Evolutionary conservation across 2,797 vertebrate species (phyloP).

Genomic region (Micromesistius poutassou): DNA sequence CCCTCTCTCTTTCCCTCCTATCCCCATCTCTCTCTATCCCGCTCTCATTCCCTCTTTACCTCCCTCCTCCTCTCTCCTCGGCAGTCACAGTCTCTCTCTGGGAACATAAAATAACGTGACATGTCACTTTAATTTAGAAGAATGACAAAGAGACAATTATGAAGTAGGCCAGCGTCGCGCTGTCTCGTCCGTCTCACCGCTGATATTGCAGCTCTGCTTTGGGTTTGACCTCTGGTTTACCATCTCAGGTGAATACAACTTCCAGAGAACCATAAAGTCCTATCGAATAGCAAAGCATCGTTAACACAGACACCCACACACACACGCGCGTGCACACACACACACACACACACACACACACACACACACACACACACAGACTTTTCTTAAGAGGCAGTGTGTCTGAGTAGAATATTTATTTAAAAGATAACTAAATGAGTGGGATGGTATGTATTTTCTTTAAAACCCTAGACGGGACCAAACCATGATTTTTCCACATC

Average conservation of each 20-base stretch:
- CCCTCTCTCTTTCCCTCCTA: no score
- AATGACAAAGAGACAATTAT: neutral
- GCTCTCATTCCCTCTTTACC: neutral
- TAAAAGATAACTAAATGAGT: slow-evolving; percentile 81
- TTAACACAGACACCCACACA: slow-evolving; percentile 7
- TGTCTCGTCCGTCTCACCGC: neutral
- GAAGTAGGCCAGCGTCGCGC: neutral
- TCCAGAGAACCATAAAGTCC: slow-evolving; percentile 20
- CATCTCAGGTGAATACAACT: slow-evolving; percentile 34
- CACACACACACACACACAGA: slow-evolving; percentile 6
- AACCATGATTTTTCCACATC: slow-evolving; percentile 67
- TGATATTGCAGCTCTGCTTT: neutral
- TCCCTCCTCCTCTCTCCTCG: neutral
- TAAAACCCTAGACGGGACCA: slow-evolving; percentile 66
- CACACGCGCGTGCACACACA: slow-evolving; percentile 17
- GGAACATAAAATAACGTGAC: neutral
- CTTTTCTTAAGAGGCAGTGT: slow-evolving; percentile 76
- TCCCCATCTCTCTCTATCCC: no score
- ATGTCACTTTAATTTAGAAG: neutral
- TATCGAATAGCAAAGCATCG: neutral
- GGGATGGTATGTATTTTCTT: slow-evolving; percentile 76
- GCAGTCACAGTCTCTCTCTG: no score
- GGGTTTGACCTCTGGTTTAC: slow-evolving; percentile 10
- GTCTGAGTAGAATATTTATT: slow-evolving; percentile 78
- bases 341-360: neutral